Conservation (phyloP, 2,113 vertebrate genomes). For the Nipponia nippon region DNA sequence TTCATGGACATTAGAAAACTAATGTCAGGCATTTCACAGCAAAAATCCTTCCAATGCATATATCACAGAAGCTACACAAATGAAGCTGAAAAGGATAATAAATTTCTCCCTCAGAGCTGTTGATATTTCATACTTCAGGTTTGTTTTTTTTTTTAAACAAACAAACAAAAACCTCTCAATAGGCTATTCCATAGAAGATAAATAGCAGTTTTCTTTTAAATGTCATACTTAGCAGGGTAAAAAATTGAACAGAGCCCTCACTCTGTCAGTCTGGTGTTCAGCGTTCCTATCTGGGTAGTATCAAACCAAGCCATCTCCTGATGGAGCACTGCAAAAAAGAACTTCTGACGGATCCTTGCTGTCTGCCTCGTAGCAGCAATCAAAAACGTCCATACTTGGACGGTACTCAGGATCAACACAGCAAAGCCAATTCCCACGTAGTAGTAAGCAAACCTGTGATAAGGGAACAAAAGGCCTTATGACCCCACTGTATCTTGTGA, state of each 20-base stretch:
- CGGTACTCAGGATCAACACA: constrained; percentile 58
- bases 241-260: constrained; percentile 7
- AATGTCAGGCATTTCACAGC: background rate
- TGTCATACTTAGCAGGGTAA: fast-evolving
- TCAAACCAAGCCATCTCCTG: constrained; percentile 83
- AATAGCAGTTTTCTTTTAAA: background rate
- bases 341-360: constrained; percentile 70
- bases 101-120: background rate
- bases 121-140: background rate
- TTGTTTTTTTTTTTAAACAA: background rate
- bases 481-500: background rate
- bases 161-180: background rate
- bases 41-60: background rate
- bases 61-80: background rate
- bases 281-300: constrained; percentile 62
- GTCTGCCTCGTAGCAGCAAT: constrained; percentile 68
- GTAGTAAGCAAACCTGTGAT: constrained; percentile 71
- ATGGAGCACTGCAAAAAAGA: constrained; percentile 78
- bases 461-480: background rate
- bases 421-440: constrained; percentile 70
- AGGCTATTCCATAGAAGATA: background rate
- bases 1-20: background rate
- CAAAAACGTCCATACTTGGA: constrained; percentile 73
- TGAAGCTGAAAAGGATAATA: background rate
- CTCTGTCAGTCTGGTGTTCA: constrained; percentile 79